Conservation (phyloP, 2,113 vertebrate species). For the Hepsetus odoe region DNA sequence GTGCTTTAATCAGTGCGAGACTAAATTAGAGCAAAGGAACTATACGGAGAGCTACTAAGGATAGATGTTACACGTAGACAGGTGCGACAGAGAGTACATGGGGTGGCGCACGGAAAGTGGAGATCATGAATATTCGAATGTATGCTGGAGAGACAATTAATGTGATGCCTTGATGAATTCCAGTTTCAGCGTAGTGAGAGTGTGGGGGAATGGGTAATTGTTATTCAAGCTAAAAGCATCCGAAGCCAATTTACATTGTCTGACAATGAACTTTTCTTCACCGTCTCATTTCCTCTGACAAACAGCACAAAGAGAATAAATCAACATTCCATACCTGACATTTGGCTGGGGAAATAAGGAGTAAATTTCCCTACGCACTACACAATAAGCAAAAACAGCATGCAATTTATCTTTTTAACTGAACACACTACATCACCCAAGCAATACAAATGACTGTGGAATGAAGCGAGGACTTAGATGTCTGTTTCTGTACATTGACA, state of each 20-base stretch:
- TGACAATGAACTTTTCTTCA: constrained; percentile 43
- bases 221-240: constrained; percentile 50
- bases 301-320: constrained; percentile 38
- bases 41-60: constrained; percentile 3
- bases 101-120: not conserved
- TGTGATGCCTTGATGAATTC: constrained; percentile 34
- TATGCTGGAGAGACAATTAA: constrained; percentile 31
- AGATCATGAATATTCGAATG: constrained; percentile 39
- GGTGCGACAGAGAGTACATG: constrained; percentile 4
- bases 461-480: not conserved
- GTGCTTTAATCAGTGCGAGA: constrained; percentile 28
- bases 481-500: not conserved
- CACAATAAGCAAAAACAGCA: constrained; percentile 12
- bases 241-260: constrained; percentile 45
- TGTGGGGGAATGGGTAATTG: constrained; percentile 42
- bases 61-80: constrained; percentile 24
- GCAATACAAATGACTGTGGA: not conserved
- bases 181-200: constrained; percentile 38
- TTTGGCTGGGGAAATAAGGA: constrained; percentile 9
- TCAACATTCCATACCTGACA: constrained; percentile 20
- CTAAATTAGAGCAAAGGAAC: constrained; percentile 38
- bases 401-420: constrained; percentile 4
- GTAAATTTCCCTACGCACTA: constrained; percentile 4
- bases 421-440: not conserved
- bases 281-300: constrained; percentile 28